These are phyloP conservation scores for Acanthiza pusilla DNA, from an alignment of 2,797 vertebrate species.

Conservation along the genomic window DNA sequence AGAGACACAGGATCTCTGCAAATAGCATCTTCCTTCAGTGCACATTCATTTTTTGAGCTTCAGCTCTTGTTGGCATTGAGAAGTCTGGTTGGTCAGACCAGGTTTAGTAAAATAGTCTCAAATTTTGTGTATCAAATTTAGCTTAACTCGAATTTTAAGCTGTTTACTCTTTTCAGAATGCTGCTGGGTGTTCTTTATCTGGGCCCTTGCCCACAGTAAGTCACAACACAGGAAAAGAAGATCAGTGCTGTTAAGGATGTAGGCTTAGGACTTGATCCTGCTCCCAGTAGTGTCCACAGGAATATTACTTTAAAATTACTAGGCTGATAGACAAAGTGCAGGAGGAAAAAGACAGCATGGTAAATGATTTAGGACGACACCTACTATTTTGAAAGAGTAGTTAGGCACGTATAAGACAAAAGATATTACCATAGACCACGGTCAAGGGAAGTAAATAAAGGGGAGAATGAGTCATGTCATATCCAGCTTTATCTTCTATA, in stretches of 20 bases:
- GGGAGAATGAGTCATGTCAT: not conserved
- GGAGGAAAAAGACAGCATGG: not conserved
- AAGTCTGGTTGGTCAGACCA: not conserved
- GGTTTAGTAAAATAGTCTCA: not conserved
- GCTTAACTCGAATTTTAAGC: not conserved
- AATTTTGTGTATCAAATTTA: not conserved
- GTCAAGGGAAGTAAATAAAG: not conserved
- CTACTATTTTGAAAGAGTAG: not conserved
- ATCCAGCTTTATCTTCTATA: not conserved
- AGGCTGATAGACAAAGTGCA: not conserved
- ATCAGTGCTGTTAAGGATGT: fast-evolving
- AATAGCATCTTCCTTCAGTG: not conserved
- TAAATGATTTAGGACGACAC: not conserved
- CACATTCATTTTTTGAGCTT: not conserved
- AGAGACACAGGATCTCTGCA: not conserved
- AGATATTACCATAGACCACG: not conserved
- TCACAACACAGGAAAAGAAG: not conserved
- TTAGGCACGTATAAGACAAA: not conserved
- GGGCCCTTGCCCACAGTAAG: not conserved
- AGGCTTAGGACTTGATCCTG: not conserved
- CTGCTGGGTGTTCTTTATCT: not conserved
- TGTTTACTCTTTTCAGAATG: not conserved
- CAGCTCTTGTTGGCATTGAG: not conserved
- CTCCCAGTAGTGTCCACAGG: not conserved
- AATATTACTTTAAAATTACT: not conserved